Percentiles rank a stretch among this genome's conserved stretches.
These are phyloP conservation scores for Sebastes cheni DNA, from an alignment of 2,797 vertebrate species.

Conservation along the genomic window DNA sequence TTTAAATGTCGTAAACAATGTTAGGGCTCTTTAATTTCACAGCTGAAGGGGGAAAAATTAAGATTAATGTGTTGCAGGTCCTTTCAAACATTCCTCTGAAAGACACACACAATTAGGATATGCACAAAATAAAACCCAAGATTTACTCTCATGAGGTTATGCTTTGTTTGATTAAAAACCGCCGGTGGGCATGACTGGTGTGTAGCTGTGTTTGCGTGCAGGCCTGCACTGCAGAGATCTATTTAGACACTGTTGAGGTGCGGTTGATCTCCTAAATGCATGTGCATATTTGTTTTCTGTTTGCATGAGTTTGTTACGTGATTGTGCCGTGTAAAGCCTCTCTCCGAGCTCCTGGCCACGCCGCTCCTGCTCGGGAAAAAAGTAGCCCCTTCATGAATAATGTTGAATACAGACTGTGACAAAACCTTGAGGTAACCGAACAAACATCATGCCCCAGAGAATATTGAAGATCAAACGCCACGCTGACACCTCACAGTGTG, in stretches of 20 bases:
- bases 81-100: constrained; percentile 34
- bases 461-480: constrained; percentile 63
- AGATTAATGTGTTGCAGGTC: constrained; percentile 44
- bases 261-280: constrained; percentile 35
- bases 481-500: constrained; percentile 49
- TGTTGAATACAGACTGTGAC: constrained; percentile 67
- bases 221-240: constrained; percentile 7
- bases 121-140: constrained; percentile 28
- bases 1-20: constrained; percentile 57
- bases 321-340: constrained; percentile 24
- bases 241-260: constrained; percentile 46
- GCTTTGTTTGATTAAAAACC: constrained; percentile 53
- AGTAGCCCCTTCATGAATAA: constrained; percentile 69
- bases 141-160: constrained; percentile 24
- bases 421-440: constrained; percentile 74
- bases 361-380: constrained; percentile 25
- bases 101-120: constrained; percentile 3
- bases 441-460: constrained; percentile 63
- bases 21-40: constrained; percentile 53
- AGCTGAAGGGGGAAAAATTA: constrained; percentile 42
- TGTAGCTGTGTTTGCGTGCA: constrained; percentile 8
- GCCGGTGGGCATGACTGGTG: constrained; percentile 19
- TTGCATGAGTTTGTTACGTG: not conserved
- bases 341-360: constrained; percentile 40
- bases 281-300: not conserved